Base-by-base conservation (phyloP, 2,888 invertebrate genomes). In the Stenolophus ochropezus region DNA sequence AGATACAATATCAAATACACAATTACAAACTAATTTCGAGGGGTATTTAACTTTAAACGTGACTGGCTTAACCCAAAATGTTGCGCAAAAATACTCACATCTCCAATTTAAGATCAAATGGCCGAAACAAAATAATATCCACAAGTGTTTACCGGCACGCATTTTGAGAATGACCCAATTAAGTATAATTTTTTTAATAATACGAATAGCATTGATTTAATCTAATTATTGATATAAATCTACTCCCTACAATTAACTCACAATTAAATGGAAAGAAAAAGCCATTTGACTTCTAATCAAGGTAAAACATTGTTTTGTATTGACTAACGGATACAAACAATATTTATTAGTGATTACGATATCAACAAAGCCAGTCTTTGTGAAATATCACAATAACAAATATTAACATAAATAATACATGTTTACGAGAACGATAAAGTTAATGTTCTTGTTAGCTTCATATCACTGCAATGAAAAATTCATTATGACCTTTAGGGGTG, bases 191-290 rank as follows among this genome's bases (percentile, higher is more conserved):
- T 42, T 42, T 11, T 42, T 42, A 42, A 42, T 42, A 11, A 11
- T 11, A 42, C 11, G 33, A 42, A 42, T 42, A 21, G 56, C 20
- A 56, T 56, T 56, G 21, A 56, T 56, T 56, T 21, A 20, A n/a
- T 4, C 56, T 56, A 56, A 56, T 56, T 56, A 18, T 56, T 11
- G 20, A 18, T 56, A 56, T 56, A 56, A 56, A 56, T 56, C 56
- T 56, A 20, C 18, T 56, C 56, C 56, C 56, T 20, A 20, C 18
- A 56, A 56, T 56, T 56, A 56, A 21, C 56, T 21, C 8, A 56
- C 56, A 56, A 56, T 56, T 56, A 56, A 56, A 20, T 56, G 20
- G 21, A 56, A 56, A 21, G 20, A 20, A 18, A 56, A 56, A 11
- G 11, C 18, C 18, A 56, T 20, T 20, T 6, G 6, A 42, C 6